Percentiles rank a stretch among this genome's conserved stretches.
phyloP scores from a whole-genome alignment of 2,888 invertebrate genomes.

The Rotaria sp. region DNA sequence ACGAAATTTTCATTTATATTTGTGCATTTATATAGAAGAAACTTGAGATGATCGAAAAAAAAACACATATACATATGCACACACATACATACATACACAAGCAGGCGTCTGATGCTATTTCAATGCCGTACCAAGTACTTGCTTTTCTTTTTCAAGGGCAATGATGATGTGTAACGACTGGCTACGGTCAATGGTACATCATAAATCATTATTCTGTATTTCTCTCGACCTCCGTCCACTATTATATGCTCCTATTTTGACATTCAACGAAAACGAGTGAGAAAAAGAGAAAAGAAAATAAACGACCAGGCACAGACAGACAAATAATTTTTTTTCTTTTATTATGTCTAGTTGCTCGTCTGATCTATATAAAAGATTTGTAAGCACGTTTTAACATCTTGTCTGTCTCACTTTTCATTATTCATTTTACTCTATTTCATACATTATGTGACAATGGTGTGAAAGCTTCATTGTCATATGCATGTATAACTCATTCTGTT shows the following conservation, averaged over 20 bases:
- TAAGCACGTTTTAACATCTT: constrained; percentile 2
- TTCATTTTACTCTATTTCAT: background rate
- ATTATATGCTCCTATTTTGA: background rate
- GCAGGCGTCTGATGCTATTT: background rate
- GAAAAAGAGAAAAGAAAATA: background rate
- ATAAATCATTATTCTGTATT: background rate
- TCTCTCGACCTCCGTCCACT: background rate
- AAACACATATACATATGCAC: background rate
- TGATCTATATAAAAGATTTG: background rate
- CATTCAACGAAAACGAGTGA: background rate
- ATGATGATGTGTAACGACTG: background rate
- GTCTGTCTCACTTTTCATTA: background rate
- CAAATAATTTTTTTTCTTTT: background rate
- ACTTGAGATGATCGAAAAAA: background rate
- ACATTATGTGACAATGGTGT: background rate
- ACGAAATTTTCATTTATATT: background rate
- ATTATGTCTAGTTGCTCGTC: background rate
- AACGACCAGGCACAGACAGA: background rate
- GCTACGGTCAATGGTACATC: background rate
- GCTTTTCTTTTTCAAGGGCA: background rate
- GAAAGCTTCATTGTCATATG: background rate
- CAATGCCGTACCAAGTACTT: background rate
- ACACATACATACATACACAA: background rate
- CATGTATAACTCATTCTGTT: background rate
- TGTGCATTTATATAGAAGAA: background rate